phyloP scores from a whole-genome alignment of 2,797 vertebrate species.

The Setipinna tenuifilis region DNA sequence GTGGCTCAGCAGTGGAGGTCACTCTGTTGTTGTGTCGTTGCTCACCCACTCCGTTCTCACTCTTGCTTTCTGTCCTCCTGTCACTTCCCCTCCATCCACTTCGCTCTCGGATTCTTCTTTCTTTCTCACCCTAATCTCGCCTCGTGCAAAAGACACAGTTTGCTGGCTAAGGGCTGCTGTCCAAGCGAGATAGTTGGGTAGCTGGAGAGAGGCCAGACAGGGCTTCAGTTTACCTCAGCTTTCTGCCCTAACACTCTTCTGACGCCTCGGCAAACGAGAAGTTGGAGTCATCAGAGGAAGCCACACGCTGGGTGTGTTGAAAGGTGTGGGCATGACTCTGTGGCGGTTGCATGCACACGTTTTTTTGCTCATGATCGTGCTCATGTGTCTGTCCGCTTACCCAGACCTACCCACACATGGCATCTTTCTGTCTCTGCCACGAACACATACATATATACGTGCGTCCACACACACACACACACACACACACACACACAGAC shows the following conservation, averaged over 20 bases:
- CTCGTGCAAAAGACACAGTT: background rate
- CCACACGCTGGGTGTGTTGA: constrained; percentile 35
- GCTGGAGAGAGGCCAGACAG: background rate
- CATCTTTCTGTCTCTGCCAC: too few relatives aligned
- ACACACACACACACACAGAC: too few relatives aligned
- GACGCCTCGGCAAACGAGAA: constrained; percentile 40
- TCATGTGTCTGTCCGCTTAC: too few relatives aligned
- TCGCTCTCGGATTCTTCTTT: constrained; percentile 4
- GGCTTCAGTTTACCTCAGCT: background rate
- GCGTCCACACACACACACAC: too few relatives aligned
- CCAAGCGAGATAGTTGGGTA: constrained; percentile 28
- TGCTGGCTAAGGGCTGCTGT: constrained; percentile 19
- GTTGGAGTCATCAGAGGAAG: constrained; percentile 43
- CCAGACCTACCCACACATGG: too few relatives aligned
- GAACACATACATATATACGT: too few relatives aligned
- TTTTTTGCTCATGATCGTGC: background rate
- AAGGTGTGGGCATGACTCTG: constrained; percentile 26
- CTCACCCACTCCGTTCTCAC: background rate
- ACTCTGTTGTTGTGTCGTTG: background rate
- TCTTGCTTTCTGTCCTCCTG: background rate
- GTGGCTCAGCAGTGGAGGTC: background rate
- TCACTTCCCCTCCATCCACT: constrained; percentile 30
- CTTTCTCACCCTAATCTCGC: constrained; percentile 33
- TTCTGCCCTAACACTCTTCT: constrained; percentile 18
- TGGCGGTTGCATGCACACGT: constrained; percentile 8